Evolutionary conservation across 2,113 vertebrate genomes (phyloP).

Genomic region (Morone saxatilis): DNA sequence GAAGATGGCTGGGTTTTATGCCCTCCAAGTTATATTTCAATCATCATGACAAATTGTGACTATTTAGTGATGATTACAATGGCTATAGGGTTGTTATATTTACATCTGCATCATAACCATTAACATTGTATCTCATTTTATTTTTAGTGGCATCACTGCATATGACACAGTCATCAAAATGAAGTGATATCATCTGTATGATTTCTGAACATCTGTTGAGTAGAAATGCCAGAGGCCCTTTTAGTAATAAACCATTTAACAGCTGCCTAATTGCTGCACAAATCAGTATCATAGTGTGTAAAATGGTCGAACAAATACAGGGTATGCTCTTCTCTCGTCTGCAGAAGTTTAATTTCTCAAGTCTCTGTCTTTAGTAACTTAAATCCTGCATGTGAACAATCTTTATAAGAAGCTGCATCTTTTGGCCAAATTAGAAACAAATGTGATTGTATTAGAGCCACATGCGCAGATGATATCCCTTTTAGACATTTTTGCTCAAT

Average conservation of each 20-base stretch:
- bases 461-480: background rate
- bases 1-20: conserved; percentile 12
- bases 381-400: conserved; percentile 10
- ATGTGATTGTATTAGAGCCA: conserved; percentile 7
- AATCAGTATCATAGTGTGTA: conserved; percentile 59
- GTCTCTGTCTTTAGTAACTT: background rate
- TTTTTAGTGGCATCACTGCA: conserved; percentile 30
- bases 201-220: conserved; percentile 71
- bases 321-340: background rate
- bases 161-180: conserved; percentile 46
- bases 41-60: conserved; percentile 36
- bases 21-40: conserved; percentile 11
- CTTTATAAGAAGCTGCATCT: conserved; percentile 4
- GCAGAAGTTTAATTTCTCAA: conserved; percentile 14
- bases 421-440: conserved; percentile 31
- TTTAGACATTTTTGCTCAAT: background rate
- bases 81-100: conserved; percentile 13
- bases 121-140: conserved; percentile 38
- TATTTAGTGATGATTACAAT: conserved; percentile 38
- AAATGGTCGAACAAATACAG: conserved; percentile 28
- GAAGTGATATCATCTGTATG: conserved; percentile 58
- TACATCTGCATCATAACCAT: conserved; percentile 37
- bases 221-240: conserved; percentile 60
- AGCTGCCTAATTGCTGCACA: conserved; percentile 64
- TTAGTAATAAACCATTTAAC: conserved; percentile 69